A percentile compares a stretch with the other conserved stretches of the same genome.
phyloP scores from a whole-genome alignment of 2,113 vertebrate species.

The Castor canadensis region DNA sequence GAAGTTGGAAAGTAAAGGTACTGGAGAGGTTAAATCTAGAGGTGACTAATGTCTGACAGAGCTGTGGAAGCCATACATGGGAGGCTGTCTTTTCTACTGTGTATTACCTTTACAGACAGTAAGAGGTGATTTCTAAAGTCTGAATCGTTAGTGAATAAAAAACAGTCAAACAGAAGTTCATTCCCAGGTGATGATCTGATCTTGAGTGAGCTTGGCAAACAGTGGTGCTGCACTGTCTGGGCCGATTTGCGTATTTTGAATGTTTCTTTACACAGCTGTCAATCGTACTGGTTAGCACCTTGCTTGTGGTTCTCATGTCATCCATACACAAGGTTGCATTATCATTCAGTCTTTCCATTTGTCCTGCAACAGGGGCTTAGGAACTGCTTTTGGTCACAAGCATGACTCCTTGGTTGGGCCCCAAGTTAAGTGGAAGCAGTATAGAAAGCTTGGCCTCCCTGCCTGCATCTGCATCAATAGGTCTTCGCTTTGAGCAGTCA shows the following conservation, averaged over 20 bases:
- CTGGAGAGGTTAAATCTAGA: neutral
- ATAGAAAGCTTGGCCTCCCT: too few relatives aligned
- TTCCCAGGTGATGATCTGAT: neutral
- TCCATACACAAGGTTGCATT: neutral
- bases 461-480: too few relatives aligned
- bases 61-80: neutral
- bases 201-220: neutral
- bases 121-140: neutral
- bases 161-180: neutral
- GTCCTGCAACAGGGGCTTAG: too few relatives aligned
- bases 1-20: neutral
- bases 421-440: too few relatives aligned
- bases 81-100: neutral
- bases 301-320: neutral
- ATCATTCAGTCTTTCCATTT: neutral
- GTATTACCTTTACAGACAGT: neutral
- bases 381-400: too few relatives aligned
- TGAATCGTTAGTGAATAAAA: neutral
- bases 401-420: too few relatives aligned
- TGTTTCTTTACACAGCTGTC: neutral
- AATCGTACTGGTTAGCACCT: neutral
- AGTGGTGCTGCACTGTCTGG: neutral
- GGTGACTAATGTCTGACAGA: neutral
- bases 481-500: too few relatives aligned
- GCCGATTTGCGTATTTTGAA: neutral